These are phyloP conservation scores for Callochromis pleurospilus DNA, from an alignment of 2,113 vertebrate genomes.

Conservation along the genomic window DNA sequence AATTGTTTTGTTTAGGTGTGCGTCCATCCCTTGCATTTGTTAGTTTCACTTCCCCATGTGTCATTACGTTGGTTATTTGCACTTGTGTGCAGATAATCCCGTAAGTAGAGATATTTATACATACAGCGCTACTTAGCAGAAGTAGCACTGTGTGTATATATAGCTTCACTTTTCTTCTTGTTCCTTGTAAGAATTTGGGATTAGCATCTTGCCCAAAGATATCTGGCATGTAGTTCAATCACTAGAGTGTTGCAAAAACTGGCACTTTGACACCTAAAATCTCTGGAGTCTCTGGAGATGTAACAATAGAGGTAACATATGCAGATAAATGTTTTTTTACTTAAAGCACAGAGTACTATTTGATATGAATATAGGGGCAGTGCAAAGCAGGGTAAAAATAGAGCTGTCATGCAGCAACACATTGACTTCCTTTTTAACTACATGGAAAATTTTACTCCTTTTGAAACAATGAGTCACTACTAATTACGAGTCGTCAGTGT, in stretches of 20 bases:
- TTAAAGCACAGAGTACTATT: background rate
- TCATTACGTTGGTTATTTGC: background rate
- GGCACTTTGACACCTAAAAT: background rate
- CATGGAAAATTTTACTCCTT: background rate
- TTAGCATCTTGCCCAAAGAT: background rate
- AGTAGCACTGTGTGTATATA: background rate
- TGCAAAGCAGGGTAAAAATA: background rate
- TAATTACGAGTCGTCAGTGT: accelerated
- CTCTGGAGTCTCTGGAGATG: background rate
- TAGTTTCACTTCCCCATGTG: background rate
- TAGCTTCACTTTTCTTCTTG: background rate
- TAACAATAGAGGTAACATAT: background rate
- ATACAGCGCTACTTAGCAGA: accelerated
- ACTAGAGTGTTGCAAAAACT: background rate
- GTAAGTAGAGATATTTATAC: background rate
- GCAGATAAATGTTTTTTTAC: background rate
- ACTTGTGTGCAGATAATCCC: background rate
- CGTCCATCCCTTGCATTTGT: background rate
- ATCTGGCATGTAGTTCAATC: background rate
- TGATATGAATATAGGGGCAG: background rate
- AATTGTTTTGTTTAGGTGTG: background rate
- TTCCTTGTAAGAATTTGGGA: background rate
- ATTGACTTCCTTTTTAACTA: background rate
- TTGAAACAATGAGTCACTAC: background rate
- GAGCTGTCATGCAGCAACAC: background rate